Base-by-base conservation (phyloP, 2,797 vertebrate genomes). In the Epinephelus malabaricus region DNA sequence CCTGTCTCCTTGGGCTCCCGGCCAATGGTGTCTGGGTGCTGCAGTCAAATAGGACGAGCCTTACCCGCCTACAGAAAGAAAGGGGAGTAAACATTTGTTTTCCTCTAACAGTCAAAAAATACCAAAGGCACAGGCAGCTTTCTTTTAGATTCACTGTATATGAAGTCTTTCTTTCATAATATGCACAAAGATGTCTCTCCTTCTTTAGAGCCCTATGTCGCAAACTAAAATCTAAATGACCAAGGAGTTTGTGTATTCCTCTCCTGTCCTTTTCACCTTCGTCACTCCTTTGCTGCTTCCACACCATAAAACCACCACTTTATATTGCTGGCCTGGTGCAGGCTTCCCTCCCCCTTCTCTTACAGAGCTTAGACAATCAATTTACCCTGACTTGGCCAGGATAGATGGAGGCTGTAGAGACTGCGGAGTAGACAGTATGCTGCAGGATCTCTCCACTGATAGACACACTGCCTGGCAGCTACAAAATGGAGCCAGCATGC, bases 1-100 rank as follows among this genome's bases (percentile, higher is more conserved):
- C 92, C 91, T 92, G 92, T 92, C 91, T 94, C 90, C 90, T 92
- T 78, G 82, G 92, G 92, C 92, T 92, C 76, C 67, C 15, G 77
- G 88, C 92, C 91, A 84, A 85, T 81, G 72, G 88, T 79, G 87
- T 89, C 86, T 90, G 88, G 81, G 82, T 78, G 78, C 85, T 81
- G 87, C 87, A 86, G 89, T 90, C 83, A 43, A 88, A 91, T 15
- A 85, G 73, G 81, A 92, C 21, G 7, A 75, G 85, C 59, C n/a
- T 71, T 69, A 68, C 75, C 68, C 38, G 60, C 86, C 81, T 70
- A 67, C 30, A 84, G 89, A 76, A 2, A 71, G 59, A 73, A 78
- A 56, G 25, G 18, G 12, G 30, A 71, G 55, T 81, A 43, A 73
- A 85, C 71, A 75, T 88, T 91, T 87, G 74, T 85, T 89, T 86